phyloP scores from a whole-genome alignment of 1,140 invertebrate genomes.

The Pogonus chalceus region DNA sequence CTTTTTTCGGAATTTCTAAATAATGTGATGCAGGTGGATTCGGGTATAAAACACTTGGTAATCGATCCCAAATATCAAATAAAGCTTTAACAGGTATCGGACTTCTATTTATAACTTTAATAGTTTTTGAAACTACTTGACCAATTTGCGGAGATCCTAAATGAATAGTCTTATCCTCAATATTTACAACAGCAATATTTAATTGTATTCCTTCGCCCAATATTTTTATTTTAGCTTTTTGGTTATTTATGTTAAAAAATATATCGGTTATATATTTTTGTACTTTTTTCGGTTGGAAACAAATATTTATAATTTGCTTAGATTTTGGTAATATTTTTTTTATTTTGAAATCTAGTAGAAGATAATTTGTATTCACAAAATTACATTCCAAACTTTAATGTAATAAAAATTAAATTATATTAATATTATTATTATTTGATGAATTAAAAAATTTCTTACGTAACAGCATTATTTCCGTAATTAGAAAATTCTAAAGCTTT shows the following conservation, averaged over 20 bases:
- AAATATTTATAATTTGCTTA: background rate
- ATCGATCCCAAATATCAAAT: background rate
- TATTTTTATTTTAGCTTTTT: background rate
- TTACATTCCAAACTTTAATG: background rate
- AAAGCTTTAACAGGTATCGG: background rate
- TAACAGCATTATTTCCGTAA: background rate
- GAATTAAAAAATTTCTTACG: background rate
- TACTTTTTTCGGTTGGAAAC: background rate
- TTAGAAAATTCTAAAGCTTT: constrained; percentile 2
- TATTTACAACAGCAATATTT: background rate
- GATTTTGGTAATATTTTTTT: background rate
- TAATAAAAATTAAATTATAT: too few species aligned
- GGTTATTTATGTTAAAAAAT: background rate
- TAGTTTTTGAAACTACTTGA: background rate
- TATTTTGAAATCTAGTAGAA: background rate
- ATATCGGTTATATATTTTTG: background rate
- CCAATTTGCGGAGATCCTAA: background rate
- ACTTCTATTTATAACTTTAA: background rate
- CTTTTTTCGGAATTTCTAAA: background rate
- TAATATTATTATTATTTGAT: background rate
- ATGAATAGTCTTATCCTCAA: background rate
- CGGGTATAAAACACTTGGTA: background rate
- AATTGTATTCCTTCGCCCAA: background rate
- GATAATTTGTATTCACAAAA: background rate
- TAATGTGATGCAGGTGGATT: background rate